phyloP scores from a whole-genome alignment of 2,113 vertebrate genomes.

The Cyprinodon tularosa region DNA sequence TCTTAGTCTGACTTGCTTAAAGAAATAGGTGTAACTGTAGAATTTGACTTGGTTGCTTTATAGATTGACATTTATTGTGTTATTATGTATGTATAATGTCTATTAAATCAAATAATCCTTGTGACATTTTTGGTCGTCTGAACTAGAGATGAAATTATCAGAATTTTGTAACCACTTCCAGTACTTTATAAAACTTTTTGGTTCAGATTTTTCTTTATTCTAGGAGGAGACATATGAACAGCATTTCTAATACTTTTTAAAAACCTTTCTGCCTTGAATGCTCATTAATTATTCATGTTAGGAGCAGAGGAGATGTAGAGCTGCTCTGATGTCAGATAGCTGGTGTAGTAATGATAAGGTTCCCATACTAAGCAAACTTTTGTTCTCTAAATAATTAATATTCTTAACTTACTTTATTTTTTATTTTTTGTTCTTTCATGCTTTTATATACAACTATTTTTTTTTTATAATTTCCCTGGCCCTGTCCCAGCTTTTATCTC shows the following conservation, averaged over 20 bases:
- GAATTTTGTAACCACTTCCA: background rate
- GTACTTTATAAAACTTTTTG: background rate
- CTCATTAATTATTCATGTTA: background rate
- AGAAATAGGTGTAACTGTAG: constrained; percentile 17
- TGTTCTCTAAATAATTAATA: background rate
- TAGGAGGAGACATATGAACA: background rate
- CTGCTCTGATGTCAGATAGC: background rate
- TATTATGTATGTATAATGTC: too few species aligned
- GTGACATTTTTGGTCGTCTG: background rate
- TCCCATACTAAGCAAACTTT: background rate
- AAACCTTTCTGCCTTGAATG: background rate
- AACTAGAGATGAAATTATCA: background rate
- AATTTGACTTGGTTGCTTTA: constrained; percentile 8
- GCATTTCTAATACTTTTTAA: background rate
- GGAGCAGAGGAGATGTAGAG: background rate
- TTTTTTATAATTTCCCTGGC: too few species aligned
- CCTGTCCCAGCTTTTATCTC: background rate
- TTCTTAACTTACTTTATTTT: background rate
- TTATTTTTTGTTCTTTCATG: background rate
- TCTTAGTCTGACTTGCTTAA: constrained; percentile 24
- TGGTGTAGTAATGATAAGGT: background rate
- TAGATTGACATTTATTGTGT: constrained; percentile 10
- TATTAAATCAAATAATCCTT: background rate
- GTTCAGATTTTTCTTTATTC: background rate
- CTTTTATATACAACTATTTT: background rate